A percentile compares a stretch with the other conserved stretches of the same genome.
Conservation (phyloP, 2,888 invertebrate genomes). For the Apantesis nais region DNA sequence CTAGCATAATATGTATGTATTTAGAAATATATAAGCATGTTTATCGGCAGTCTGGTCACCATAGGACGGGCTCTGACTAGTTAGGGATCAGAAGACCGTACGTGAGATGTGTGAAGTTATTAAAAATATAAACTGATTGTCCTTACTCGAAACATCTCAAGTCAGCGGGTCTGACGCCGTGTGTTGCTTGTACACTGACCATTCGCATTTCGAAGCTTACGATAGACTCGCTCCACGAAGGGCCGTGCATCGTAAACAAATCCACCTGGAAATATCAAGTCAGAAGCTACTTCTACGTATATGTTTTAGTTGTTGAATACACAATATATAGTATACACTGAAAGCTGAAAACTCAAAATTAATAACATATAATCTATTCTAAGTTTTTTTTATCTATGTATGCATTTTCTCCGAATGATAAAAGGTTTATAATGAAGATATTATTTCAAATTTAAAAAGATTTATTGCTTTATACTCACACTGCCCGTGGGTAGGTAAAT, state of each 20-base stretch:
- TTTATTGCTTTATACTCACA: conserved; percentile 58
- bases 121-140: not conserved
- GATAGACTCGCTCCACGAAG: conserved; percentile 88
- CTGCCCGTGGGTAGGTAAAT: conserved; percentile 88
- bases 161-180: conserved; percentile 83
- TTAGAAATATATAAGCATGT: too few relatives aligned
- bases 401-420: not conserved
- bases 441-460: not conserved
- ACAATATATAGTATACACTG: not conserved
- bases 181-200: conserved; percentile 87
- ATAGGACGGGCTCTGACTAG: too few relatives aligned
- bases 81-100: too few relatives aligned
- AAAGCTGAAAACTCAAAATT: not conserved
- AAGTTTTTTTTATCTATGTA: not conserved
- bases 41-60: too few relatives aligned
- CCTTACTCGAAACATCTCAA: conserved; percentile 86
- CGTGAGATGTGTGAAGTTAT: too few relatives aligned
- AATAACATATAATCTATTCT: too few relatives aligned
- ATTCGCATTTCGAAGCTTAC: conserved; percentile 93
- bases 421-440: not conserved
- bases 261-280: conserved; percentile 78
- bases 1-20: too few relatives aligned
- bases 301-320: too few relatives aligned
- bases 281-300: too few relatives aligned
- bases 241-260: conserved; percentile 96